Percentiles rank a stretch among this genome's conserved stretches.
Conservation (phyloP, 2,888 invertebrate species). For the Rhamnusium bicolor region DNA sequence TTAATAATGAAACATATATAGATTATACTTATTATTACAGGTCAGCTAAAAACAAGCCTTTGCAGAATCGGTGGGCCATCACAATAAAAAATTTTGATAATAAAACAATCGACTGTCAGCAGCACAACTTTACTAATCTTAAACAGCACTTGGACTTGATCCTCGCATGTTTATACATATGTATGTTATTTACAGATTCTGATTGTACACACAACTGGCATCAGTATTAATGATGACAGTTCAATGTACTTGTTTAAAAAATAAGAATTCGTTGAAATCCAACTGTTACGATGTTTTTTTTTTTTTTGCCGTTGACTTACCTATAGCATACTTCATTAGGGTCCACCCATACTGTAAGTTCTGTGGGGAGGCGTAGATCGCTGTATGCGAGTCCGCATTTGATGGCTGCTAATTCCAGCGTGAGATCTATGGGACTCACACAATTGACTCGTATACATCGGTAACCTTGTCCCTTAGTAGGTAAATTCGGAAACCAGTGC, state of each 20-base stretch:
- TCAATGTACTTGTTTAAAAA: background rate
- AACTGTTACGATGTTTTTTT: too few relatives aligned
- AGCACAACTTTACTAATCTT: background rate
- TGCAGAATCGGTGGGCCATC: too few relatives aligned
- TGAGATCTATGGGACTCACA: slow-evolving; percentile 78
- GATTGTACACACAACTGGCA: background rate
- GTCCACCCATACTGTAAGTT: slow-evolving; percentile 85
- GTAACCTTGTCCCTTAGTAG: slow-evolving; percentile 81
- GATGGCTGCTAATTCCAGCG: slow-evolving; percentile 78
- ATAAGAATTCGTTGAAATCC: background rate
- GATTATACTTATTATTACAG: too few relatives aligned
- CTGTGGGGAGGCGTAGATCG: slow-evolving; percentile 78
- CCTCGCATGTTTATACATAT: too few relatives aligned
- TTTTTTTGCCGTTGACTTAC: slow-evolving; percentile 61
- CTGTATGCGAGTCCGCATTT: slow-evolving; percentile 77
- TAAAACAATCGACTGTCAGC: too few relatives aligned
- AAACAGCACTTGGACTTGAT: background rate
- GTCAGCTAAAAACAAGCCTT: too few relatives aligned
- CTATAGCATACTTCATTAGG: slow-evolving; percentile 79
- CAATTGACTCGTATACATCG: slow-evolving; percentile 82
- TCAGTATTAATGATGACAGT: background rate
- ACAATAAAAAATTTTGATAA: too few relatives aligned
- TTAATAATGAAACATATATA: too few relatives aligned
- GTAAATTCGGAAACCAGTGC: slow-evolving; percentile 84
- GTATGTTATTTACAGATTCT: slow-evolving; percentile 8